These are phyloP conservation scores for Apoda limacodes DNA, from an alignment of 2,888 invertebrate species.

Conservation along the genomic window DNA sequence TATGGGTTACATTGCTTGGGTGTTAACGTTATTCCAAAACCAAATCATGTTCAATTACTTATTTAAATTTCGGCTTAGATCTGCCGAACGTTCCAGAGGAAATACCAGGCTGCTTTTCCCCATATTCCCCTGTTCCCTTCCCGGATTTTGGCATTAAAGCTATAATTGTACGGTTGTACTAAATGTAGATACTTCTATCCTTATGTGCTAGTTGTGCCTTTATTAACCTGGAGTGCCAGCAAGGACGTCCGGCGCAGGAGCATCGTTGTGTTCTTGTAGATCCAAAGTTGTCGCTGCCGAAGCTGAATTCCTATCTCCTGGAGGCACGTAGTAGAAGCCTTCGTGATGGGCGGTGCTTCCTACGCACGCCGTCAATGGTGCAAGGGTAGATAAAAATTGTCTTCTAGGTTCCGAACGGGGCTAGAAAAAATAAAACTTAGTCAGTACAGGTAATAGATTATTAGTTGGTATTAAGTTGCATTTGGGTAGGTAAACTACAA, in stretches of 20 bases:
- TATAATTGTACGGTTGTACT: too few relatives aligned
- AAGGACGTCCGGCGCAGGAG: slow-evolving; percentile 81
- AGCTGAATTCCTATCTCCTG: slow-evolving; percentile 70
- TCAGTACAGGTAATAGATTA: too few relatives aligned
- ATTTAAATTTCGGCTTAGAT: too few relatives aligned
- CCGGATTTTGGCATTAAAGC: too few relatives aligned
- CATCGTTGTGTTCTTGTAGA: slow-evolving; percentile 63
- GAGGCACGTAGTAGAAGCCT: slow-evolving; percentile 66
- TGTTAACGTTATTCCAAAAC: not conserved
- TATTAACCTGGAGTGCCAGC: slow-evolving; percentile 81
- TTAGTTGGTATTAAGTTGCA: too few relatives aligned
- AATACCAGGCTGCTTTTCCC: too few relatives aligned
- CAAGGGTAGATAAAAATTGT: slow-evolving; percentile 83
- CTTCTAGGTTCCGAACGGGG: slow-evolving; percentile 74
- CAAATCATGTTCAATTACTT: not conserved
- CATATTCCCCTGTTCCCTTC: too few relatives aligned
- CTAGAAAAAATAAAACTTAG: slow-evolving; percentile 26
- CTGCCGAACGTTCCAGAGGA: too few relatives aligned
- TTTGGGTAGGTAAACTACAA: too few relatives aligned
- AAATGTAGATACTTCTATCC: too few relatives aligned
- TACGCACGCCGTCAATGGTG: slow-evolving; percentile 83
- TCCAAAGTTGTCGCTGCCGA: slow-evolving; percentile 73
- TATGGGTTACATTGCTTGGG: slow-evolving; percentile 3
- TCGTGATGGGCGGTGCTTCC: slow-evolving; percentile 63
- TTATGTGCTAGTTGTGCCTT: too few relatives aligned